Evolutionary conservation across 1,140 invertebrate genomes (phyloP), one percentile per base, ranked within the genome.

Genomic region (Drosophila lowei): DNA sequence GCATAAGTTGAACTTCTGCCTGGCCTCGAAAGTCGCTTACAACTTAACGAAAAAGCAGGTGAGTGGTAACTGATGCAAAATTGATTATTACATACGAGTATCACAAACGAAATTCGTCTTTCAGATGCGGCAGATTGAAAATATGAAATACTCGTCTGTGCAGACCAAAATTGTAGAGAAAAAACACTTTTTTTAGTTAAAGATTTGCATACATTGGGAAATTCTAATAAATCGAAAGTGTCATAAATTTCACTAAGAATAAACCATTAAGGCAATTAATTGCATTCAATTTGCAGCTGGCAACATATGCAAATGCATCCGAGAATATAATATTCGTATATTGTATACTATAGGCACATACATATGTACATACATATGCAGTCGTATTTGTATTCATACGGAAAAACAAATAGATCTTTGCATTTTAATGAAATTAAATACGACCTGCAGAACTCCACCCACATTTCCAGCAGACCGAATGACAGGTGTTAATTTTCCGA

Each of bases 401-500:
- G 23, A 23, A 25, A 25, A 25, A 25, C 56, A 60, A 53, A 46
- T 66, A 54, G 30, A 30, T 52, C 30, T 63, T 61, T 71, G 46
- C 49, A 74, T 53, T 63, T 66, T 52, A 64, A 74, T 74, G 46
- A 77, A 60, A 60, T 28, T 42, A 34, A 42, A 78, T 57, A 60
- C 50, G 30, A 58, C 38, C n/a, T 16, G 30, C 38, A 30, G 25
- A 42, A 7, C 21, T 21, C 9, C 43, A 44, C 25, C 11, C 49
- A 44, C 11, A 46, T 38, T 2, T 8, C 23, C 23, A 28, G 16
- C 47, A 23, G 15, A 60, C 66, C 34, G 42, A 62, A 43, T 52
- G 65, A 54, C 80, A 79, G 72, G 72, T 85, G 80, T 79, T 83
- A 67, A 67, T 77, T 77, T 25, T 25, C 23, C 23, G 23, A 25